These are phyloP conservation scores for Temnothorax ravouxi DNA, from an alignment of 2,888 invertebrate species.

Conservation along the genomic window DNA sequence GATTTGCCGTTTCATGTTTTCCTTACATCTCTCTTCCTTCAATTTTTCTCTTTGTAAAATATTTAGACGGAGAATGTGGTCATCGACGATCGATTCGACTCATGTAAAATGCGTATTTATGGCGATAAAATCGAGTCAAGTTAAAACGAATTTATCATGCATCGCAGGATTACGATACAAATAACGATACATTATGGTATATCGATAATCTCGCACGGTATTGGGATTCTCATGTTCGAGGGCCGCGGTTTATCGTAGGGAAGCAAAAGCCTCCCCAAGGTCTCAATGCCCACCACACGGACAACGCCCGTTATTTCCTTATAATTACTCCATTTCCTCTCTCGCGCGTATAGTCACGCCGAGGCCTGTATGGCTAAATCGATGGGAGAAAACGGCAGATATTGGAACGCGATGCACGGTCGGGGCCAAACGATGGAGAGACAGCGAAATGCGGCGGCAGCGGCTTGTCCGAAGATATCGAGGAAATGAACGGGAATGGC, in stretches of 20 bases:
- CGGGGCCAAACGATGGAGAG: constrained; percentile 63
- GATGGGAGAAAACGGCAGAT: constrained; percentile 82
- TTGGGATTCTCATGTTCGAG: constrained; percentile 44
- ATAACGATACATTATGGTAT: constrained; percentile 22
- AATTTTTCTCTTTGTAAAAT: neutral
- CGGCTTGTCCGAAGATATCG: constrained; percentile 82
- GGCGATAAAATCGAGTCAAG: neutral
- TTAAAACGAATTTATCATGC: constrained; percentile 5
- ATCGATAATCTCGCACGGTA: constrained; percentile 31
- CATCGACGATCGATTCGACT: neutral
- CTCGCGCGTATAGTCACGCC: constrained; percentile 74
- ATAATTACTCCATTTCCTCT: constrained; percentile 86
- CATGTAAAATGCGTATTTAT: neutral
- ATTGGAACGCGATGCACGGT: constrained; percentile 76
- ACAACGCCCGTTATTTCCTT: constrained; percentile 85
- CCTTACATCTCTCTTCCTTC: neutral
- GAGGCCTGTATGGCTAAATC: constrained; percentile 77
- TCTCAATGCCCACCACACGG: constrained; percentile 82
- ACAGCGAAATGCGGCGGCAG: constrained; percentile 57
- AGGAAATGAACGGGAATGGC: constrained; percentile 85
- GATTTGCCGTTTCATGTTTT: no score
- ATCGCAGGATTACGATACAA: neutral
- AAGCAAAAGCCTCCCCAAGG: constrained; percentile 64
- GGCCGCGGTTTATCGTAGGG: constrained; percentile 32
- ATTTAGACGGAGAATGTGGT: neutral